Percentiles rank a stretch among this genome's conserved stretches.
phyloP scores from a whole-genome alignment of 2,797 vertebrate genomes.

The Sebastes umbrosus region DNA sequence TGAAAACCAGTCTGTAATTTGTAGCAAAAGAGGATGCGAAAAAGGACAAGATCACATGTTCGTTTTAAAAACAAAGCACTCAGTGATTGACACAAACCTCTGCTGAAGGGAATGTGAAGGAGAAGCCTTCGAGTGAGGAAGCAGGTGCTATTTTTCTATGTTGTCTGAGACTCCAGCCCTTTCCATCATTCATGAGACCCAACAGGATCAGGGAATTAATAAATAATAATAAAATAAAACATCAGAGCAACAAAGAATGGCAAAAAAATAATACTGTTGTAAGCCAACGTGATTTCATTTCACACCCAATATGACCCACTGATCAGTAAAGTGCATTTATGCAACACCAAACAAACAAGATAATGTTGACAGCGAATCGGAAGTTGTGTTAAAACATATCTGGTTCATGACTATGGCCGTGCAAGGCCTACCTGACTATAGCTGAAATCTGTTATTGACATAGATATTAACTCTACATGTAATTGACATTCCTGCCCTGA shows the following conservation, averaged over 20 bases:
- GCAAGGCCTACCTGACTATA: conserved; percentile 84
- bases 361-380: conserved; percentile 81
- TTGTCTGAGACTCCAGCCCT: conserved; percentile 73
- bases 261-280: conserved; percentile 35
- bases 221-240: conserved; percentile 24
- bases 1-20: conserved; percentile 18
- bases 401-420: conserved; percentile 82
- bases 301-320: conserved; percentile 79
- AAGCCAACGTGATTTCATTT: conserved; percentile 75
- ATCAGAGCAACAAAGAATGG: conserved; percentile 67
- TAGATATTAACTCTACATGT: conserved; percentile 84
- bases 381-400: conserved; percentile 79
- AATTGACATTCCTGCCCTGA: conserved; percentile 85
- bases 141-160: conserved; percentile 71
- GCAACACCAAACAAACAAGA: conserved; percentile 85
- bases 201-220: conserved; percentile 61
- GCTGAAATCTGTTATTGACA: conserved; percentile 81
- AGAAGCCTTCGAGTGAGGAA: conserved; percentile 72
- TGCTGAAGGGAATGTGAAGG: conserved; percentile 80
- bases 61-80: conserved; percentile 52
- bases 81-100: conserved; percentile 68
- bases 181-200: conserved; percentile 73
- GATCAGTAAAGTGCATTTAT: conserved; percentile 88
- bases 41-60: conserved; percentile 18
- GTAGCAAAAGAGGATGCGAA: conserved; percentile 33